Base-by-base conservation (phyloP, 2,797 vertebrate genomes). In the Tenualosa thibaudeaui region DNA sequence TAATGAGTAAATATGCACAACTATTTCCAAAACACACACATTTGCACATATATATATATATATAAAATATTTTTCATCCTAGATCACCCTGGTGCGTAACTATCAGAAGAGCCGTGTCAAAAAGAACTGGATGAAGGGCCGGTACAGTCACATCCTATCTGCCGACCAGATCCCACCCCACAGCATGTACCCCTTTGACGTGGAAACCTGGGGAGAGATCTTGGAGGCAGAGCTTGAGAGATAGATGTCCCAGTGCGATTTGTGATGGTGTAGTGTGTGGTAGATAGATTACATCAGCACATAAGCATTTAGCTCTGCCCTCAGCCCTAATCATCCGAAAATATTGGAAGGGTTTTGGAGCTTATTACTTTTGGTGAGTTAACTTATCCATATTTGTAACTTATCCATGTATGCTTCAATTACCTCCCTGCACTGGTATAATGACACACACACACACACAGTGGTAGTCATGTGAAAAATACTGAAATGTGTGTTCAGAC, bases 161-260 rank as follows among this genome's bases (percentile, higher is more conserved):
- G 90, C 91, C 0, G 87, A 92, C 7, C 93, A 95, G 90, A 94
- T 99, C 81, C 94, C 90, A 0, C 93, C 94, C 84, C 90, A 94
- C 81, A 95, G 85, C 83, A 97, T 97, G 97, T 95, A 88, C 85
- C 94, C 95, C 0, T 94, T 98, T 93, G 97, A 97, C 0, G 94
- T 86, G 0, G 96, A 97, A 81, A 95, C 96, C 0, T 98, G 97
- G 97, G 98, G 96, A 2, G 97, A 98, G 90, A 98, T 98, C 92
- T 92, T 99, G 84, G 95, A 98, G 92, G 97, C 96, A 0, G 97
- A 99, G 93, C 91, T 98, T 84, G 94, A 97, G 90, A 92, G 97
- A 96, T 97, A 37, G 17, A 31, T 50, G 40, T 3, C 24, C 68
- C 13, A n/a, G 82, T 83, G 60, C 10, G 58, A 22, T 22, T 2